A percentile compares a stretch with the other conserved stretches of the same genome.
Evolutionary conservation across 1,140 invertebrate species (phyloP).

Genomic region (Anoplolepis gracilipes): DNA sequence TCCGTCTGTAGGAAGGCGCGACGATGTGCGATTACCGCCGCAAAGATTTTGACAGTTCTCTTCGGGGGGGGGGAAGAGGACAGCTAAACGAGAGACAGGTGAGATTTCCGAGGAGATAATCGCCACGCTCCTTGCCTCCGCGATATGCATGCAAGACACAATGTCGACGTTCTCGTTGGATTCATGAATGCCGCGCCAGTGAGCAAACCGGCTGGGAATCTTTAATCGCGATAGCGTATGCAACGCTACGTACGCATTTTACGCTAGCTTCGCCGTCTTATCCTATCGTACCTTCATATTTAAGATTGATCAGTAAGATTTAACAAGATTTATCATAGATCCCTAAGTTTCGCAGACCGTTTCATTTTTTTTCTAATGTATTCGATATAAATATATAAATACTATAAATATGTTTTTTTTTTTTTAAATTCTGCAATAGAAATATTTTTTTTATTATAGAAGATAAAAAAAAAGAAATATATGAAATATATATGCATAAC

Average conservation of each 20-base stretch:
- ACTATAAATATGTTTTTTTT: background rate
- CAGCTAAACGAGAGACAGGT: slow-evolving; percentile 52
- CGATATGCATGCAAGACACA: slow-evolving; percentile 64
- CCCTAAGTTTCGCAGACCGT: background rate
- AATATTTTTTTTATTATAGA: background rate
- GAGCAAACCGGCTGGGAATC: slow-evolving; percentile 54
- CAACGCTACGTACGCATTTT: slow-evolving; percentile 31
- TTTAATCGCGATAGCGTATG: slow-evolving; percentile 46
- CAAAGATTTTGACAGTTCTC: slow-evolving; percentile 59
- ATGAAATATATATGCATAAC: too few species aligned
- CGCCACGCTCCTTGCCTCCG: slow-evolving; percentile 54
- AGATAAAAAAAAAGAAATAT: too few species aligned
- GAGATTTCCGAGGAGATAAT: slow-evolving; percentile 56
- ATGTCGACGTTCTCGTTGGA: slow-evolving; percentile 69
- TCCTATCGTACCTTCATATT: background rate
- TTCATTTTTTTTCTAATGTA: background rate
- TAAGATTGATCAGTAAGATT: background rate
- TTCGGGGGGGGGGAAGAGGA: slow-evolving; percentile 2
- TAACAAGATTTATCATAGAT: slow-evolving; percentile 13
- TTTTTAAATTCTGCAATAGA: background rate
- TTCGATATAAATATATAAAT: too few species aligned
- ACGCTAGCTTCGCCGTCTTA: slow-evolving; percentile 9
- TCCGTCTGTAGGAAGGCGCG: slow-evolving; percentile 24
- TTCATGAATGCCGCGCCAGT: slow-evolving; percentile 32
- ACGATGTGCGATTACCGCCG: slow-evolving; percentile 37